Percentiles rank a stretch among this genome's conserved stretches.
These are phyloP conservation scores for Parasteatoda lunata DNA, from an alignment of 2,888 invertebrate genomes.

Conservation along the genomic window DNA sequence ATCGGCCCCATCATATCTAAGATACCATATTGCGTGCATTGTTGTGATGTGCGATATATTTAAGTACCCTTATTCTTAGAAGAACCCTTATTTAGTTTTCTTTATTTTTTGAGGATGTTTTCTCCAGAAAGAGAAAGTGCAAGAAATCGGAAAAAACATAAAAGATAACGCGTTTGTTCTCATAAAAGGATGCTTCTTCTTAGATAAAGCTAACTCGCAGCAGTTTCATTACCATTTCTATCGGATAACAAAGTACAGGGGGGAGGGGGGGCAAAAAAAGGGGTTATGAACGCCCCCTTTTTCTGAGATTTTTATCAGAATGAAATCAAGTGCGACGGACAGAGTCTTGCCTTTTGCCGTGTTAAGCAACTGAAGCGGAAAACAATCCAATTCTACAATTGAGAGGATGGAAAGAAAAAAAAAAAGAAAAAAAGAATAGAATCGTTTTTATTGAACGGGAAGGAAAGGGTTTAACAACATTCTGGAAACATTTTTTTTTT, in stretches of 20 bases:
- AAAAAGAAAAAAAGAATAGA: not conserved
- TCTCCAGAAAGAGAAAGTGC: conserved; percentile 8
- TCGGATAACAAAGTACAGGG: not conserved
- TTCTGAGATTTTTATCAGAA: not conserved
- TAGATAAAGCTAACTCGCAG: conserved; percentile 21
- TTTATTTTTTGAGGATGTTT: conserved; percentile 2
- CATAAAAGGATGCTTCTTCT: not conserved
- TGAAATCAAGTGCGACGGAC: not conserved
- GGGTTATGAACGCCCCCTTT: too few relatives aligned
- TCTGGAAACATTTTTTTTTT: not conserved
- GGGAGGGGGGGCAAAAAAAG: not conserved
- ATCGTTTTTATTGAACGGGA: not conserved
- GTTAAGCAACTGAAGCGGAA: not conserved
- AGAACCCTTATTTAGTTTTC: not conserved
- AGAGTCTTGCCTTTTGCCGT: not conserved
- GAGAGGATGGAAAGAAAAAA: not conserved
- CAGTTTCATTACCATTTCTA: conserved; percentile 47
- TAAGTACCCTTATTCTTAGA: conserved; percentile 16
- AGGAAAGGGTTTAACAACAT: not conserved
- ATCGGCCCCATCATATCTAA: conserved; percentile 7
- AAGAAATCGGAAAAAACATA: conserved; percentile 63
- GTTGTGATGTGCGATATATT: conserved; percentile 11
- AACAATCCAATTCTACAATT: conserved; percentile 1
- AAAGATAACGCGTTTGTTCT: conserved; percentile 48
- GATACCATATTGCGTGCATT: conserved; percentile 28